A percentile compares a stretch with the other conserved stretches of the same genome.
These are phyloP conservation scores for Argya squamiceps DNA, from an alignment of 2,797 vertebrate species.

Conservation along the genomic window DNA sequence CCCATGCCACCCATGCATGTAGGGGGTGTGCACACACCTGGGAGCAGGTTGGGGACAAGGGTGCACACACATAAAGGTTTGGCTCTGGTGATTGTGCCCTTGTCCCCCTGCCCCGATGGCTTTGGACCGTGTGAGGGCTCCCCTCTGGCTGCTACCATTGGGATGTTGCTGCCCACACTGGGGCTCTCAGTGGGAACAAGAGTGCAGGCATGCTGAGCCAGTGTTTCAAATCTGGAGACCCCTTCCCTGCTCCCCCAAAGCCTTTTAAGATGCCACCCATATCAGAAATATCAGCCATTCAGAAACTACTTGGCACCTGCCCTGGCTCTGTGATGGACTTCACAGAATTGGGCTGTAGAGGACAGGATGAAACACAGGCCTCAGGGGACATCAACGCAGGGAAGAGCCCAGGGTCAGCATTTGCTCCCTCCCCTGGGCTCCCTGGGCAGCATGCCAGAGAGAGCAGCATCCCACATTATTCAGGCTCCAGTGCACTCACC, in stretches of 20 bases:
- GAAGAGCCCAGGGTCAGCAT: background rate
- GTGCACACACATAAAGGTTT: rapidly evolving
- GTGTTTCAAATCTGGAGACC: background rate
- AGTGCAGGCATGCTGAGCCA: background rate
- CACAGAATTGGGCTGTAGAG: background rate
- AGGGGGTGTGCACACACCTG: background rate
- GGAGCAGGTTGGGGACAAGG: background rate
- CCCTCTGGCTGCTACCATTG: background rate
- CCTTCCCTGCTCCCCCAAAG: background rate
- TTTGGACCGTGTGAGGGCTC: rapidly evolving
- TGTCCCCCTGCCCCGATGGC: rapidly evolving
- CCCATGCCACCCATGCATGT: background rate
- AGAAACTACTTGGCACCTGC: background rate
- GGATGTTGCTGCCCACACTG: background rate
- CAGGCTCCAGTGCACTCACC: slow-evolving; percentile 58
- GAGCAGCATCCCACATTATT: slow-evolving; percentile 36
- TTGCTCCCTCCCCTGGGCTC: background rate
- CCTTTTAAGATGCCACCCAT: background rate
- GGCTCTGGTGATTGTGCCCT: background rate
- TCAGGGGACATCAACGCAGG: background rate
- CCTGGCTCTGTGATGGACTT: background rate
- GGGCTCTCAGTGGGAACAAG: background rate
- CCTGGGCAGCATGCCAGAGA: background rate
- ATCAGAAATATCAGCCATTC: background rate
- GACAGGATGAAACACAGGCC: background rate